Evolutionary conservation across 2,797 vertebrate species (phyloP).

Genomic region (Parambassis ranga): DNA sequence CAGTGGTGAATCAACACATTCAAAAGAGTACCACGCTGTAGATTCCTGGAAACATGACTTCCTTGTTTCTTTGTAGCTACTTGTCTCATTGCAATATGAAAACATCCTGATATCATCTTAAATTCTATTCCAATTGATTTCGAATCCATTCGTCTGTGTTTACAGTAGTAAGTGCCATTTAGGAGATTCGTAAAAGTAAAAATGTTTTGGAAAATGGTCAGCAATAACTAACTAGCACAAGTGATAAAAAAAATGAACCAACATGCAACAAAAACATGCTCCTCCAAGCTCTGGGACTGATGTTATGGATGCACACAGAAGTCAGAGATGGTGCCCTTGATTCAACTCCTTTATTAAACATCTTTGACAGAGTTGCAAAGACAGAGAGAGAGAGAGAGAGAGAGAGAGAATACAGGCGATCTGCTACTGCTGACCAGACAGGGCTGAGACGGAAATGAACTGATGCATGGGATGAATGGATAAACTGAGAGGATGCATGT

Average conservation of each 20-base stretch:
- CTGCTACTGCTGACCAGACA: constrained; percentile 30
- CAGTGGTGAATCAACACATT: not conserved
- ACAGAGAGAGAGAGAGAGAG: constrained; percentile 19
- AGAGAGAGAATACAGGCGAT: constrained; percentile 50
- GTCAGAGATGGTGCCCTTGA: constrained; percentile 70
- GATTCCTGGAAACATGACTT: not conserved
- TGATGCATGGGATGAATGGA: constrained; percentile 6
- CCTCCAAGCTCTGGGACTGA: constrained; percentile 23
- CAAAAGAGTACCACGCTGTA: not conserved
- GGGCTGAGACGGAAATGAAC: constrained; percentile 11
- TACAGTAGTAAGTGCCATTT: too few species aligned
- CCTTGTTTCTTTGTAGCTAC: not conserved
- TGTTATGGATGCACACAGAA: constrained; percentile 69
- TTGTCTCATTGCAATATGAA: not conserved
- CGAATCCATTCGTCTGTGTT: too few species aligned
- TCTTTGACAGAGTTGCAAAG: constrained; percentile 53
- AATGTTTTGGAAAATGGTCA: not conserved
- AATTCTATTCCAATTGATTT: too few species aligned
- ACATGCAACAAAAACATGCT: constrained; percentile 3
- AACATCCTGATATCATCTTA: not conserved
- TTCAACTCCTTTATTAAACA: constrained; percentile 77
- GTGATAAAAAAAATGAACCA: constrained; percentile 10
- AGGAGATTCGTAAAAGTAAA: not conserved
- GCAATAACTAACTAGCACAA: not conserved
- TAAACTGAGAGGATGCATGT: constrained; percentile 7